These are phyloP conservation scores for Urocynchramus pylzowi DNA, from an alignment of 2,113 vertebrate genomes.

Conservation along the genomic window DNA sequence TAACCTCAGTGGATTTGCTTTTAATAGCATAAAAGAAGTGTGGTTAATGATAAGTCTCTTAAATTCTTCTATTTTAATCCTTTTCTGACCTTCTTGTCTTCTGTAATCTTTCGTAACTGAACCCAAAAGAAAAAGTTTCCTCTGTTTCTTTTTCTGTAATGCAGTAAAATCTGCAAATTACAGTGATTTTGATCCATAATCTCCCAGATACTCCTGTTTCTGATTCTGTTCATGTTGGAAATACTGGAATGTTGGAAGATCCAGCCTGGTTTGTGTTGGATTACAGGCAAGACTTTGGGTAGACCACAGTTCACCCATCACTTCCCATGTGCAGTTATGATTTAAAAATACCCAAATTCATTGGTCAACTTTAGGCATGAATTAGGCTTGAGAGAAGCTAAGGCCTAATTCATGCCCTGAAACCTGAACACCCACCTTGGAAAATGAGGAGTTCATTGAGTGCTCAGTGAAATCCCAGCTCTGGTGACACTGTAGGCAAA, in stretches of 20 bases:
- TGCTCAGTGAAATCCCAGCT: neutral
- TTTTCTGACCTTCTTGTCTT: neutral
- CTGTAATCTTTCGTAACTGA: neutral
- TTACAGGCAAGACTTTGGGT: neutral
- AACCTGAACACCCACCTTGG: neutral
- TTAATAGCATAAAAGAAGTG: slow-evolving; percentile 1
- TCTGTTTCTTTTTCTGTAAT: neutral
- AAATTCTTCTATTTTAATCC: slow-evolving; percentile 5
- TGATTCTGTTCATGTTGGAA: neutral
- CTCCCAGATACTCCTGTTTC: neutral
- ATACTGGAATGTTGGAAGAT: neutral
- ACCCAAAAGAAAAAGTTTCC: neutral
- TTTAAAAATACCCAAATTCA: neutral
- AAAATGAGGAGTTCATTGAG: neutral
- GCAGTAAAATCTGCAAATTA: neutral
- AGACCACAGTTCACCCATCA: neutral
- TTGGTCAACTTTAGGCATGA: neutral
- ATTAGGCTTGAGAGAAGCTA: neutral
- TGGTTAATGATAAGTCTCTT: neutral
- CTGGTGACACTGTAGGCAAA: neutral
- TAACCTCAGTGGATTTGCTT: slow-evolving; percentile 4
- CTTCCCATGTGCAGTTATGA: neutral
- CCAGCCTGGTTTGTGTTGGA: neutral
- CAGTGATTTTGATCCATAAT: neutral
- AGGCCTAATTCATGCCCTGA: neutral